Conservation (phyloP, 2,888 invertebrate species). For the Orthosia gracilis region DNA sequence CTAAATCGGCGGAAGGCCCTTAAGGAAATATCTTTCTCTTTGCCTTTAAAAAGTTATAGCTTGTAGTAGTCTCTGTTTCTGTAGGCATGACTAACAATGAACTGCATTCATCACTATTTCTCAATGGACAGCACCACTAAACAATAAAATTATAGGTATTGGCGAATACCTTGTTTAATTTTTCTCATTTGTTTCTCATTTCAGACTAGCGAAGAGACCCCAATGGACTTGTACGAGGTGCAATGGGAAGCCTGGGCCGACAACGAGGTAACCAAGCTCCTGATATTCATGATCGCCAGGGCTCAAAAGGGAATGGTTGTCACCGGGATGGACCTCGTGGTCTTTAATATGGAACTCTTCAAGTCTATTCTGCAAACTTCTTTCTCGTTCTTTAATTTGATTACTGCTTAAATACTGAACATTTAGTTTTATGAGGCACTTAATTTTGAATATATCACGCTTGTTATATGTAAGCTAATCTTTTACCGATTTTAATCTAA, state of each 20-base stretch:
- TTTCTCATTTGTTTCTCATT: conserved; percentile 41
- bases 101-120: neutral
- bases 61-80: neutral
- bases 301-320: conserved; percentile 77
- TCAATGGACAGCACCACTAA: no score
- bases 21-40: no score
- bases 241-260: conserved; percentile 78
- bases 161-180: no score
- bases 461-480: no score
- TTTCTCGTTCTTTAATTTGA: conserved; percentile 83
- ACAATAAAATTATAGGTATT: neutral
- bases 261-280: conserved; percentile 71
- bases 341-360: conserved; percentile 82
- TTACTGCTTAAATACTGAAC: conserved; percentile 66
- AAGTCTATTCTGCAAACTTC: conserved; percentile 83
- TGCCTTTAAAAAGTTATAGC: neutral
- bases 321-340: conserved; percentile 77
- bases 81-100: neutral
- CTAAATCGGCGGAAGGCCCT: no score
- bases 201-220: conserved; percentile 77
- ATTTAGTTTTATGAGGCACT: neutral
- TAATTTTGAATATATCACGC: neutral
- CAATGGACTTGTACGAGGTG: conserved; percentile 74
- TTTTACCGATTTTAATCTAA: no score
- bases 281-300: conserved; percentile 79